Conservation (phyloP, 30 jellyfish, hydroid and myxozoan genomes). For the Turritopsis rubra region DNA sequence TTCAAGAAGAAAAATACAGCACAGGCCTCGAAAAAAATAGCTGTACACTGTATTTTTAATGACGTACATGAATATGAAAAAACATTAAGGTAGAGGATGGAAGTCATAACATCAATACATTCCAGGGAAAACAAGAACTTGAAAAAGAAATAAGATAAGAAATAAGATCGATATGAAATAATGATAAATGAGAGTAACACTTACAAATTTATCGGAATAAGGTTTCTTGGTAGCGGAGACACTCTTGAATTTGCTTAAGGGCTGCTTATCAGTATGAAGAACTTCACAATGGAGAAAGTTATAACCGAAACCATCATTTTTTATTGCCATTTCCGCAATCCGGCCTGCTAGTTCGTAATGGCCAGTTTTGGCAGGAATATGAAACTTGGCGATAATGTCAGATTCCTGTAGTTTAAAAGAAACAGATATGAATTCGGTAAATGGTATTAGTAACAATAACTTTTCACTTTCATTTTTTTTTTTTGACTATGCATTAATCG, state of each 20-base stretch:
- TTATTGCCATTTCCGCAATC: conserved; percentile 23
- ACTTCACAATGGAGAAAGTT: conserved; percentile 65
- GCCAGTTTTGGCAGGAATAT: conserved; percentile 43
- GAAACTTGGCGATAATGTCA: background rate
- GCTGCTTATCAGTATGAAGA: conserved; percentile 24
- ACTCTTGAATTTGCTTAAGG: conserved; percentile 40
- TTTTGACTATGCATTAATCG: too few relatives aligned
- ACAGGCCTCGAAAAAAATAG: too few relatives aligned
- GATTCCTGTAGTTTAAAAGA: background rate
- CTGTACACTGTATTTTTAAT: too few relatives aligned
- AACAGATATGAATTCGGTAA: too few relatives aligned
- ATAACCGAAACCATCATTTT: conserved; percentile 43
- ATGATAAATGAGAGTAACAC: background rate
- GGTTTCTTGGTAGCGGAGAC: conserved; percentile 62
- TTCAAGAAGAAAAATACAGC: too few relatives aligned
- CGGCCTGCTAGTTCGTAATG: conserved; percentile 55
- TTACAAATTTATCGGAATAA: background rate
- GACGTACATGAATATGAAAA: too few relatives aligned
- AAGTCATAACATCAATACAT: too few relatives aligned
- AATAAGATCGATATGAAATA: conserved; percentile 1
- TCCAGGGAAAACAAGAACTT: too few relatives aligned
- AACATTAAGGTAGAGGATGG: too few relatives aligned
- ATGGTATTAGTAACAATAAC: too few relatives aligned
- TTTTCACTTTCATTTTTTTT: too few relatives aligned
- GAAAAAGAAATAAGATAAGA: background rate